Base-by-base conservation (phyloP, 2,113 vertebrate species). In the Carlito syrichta region DNA sequence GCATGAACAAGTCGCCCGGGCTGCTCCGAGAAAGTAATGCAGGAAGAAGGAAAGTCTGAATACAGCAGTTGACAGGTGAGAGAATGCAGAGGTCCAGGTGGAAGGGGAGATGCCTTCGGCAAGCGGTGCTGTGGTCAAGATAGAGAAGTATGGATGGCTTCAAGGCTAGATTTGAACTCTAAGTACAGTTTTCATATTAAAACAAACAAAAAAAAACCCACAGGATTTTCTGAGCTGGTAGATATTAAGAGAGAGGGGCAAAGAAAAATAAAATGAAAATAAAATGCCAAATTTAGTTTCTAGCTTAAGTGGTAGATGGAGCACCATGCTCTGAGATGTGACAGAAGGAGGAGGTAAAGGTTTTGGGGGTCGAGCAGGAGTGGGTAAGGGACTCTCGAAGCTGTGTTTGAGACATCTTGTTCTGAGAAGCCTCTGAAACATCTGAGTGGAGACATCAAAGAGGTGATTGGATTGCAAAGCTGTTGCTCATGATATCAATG, bases 301-400 rank as follows among this genome's bases (percentile, higher is more conserved):
- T 54, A 71, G 19, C 12, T 52, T 66, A 56, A 66, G 27, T 78
- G 38, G 10, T 43, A 62, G 45, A 25, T 68, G 20, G 38, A 16
- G 2, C n/a, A 7, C n/a, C 19, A 50, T 92, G 68, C 19, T 77
- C 35, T 86, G 60, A 66, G 9, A 74, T 82, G 48, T 90, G 43
- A 52, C 11, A 90, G 48, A 54, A 91, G 84, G 3, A 1, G 5
- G 35, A 83, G n/a, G 22, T 6, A 48, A 8, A 84, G 8, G 13
- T 25, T 19, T 27, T 9, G 14, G 5, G 11, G 8, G 16, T 1
- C 12, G 17, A 6, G 20, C 17, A 1, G 27, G 3, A 69, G 23
- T 23, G 17, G 4, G 32, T 30, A 19, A 56, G 27, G 30, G 38
- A 58, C 19, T n/a, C 23, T 66, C 50, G 48, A 48, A n/a, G 30